Conservation (phyloP, 2,888 invertebrate species). For the Agonopterix arenella region DNA sequence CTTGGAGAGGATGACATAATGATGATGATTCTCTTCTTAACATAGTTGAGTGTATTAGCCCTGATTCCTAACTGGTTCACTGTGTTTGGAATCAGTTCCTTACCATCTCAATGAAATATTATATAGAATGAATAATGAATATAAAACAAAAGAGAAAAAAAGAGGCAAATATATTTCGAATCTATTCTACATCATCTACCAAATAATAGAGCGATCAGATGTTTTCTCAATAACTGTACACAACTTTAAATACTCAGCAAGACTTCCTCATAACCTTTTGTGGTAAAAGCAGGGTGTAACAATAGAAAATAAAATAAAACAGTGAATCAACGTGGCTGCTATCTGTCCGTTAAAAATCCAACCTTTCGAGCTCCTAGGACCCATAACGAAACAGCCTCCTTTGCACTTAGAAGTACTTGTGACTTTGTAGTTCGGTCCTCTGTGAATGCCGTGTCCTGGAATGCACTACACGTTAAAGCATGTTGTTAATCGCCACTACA, state of each 20-base stretch:
- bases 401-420: slow-evolving; percentile 92
- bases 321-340: slow-evolving; percentile 41
- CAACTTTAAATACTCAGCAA: slow-evolving; percentile 11
- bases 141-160: no score
- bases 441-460: slow-evolving; percentile 84
- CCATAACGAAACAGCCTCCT: slow-evolving; percentile 96
- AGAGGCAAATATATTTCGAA: no score
- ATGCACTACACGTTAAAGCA: slow-evolving; percentile 76
- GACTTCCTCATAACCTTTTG: slow-evolving; percentile 22
- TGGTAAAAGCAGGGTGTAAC: slow-evolving; percentile 29
- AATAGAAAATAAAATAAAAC: slow-evolving; percentile 25
- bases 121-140: no score
- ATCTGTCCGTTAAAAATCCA: slow-evolving; percentile 61
- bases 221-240: slow-evolving; percentile 1
- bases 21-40: no score
- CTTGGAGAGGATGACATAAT: no score
- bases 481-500: slow-evolving; percentile 68
- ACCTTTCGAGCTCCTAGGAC: slow-evolving; percentile 96
- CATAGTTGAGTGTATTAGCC: no score
- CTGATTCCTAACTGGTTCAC: no score
- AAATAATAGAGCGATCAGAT: neutral
- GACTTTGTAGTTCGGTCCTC: slow-evolving; percentile 81
- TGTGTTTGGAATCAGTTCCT: no score
- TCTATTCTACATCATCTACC: no score
- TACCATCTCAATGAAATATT: no score